Conservation (phyloP, 2,113 vertebrate genomes). For the Gorsachius goisagi region DNA sequence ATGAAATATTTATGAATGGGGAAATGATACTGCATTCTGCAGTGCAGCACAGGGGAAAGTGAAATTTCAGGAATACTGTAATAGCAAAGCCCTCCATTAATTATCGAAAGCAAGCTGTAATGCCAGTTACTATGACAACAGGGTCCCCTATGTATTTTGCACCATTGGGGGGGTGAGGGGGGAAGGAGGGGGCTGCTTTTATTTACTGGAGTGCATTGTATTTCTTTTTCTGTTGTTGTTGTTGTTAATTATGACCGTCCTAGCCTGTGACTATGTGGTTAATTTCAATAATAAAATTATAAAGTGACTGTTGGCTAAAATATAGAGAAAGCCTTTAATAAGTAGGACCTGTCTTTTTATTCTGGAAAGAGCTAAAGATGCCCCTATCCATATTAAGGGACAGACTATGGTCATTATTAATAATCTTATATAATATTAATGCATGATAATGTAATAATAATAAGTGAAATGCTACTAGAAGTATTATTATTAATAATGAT, state of each 20-base stretch:
- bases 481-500: neutral
- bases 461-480: neutral
- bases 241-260: constrained; percentile 6
- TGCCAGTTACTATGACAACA: constrained; percentile 81
- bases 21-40: constrained; percentile 79
- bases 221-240: constrained; percentile 46
- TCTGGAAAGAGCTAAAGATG: neutral
- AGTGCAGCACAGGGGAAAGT: constrained; percentile 74
- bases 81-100: constrained; percentile 82
- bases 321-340: neutral
- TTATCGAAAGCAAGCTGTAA: constrained; percentile 79
- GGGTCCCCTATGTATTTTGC: constrained; percentile 74
- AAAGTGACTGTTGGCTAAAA: neutral
- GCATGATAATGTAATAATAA: constrained; percentile 2
- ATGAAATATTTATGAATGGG: constrained; percentile 89
- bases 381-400: neutral
- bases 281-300: neutral
- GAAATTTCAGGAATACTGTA: constrained; percentile 77
- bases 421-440: constrained; percentile 37
- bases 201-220: constrained; percentile 28
- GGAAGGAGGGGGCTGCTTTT: neutral
- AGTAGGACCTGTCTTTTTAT: neutral
- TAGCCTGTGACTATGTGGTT: neutral
- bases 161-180: neutral
- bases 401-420: neutral